These are phyloP conservation scores for Pristionchus fissidentatus DNA, from an alignment of 2,888 invertebrate genomes.

Conservation along the genomic window DNA sequence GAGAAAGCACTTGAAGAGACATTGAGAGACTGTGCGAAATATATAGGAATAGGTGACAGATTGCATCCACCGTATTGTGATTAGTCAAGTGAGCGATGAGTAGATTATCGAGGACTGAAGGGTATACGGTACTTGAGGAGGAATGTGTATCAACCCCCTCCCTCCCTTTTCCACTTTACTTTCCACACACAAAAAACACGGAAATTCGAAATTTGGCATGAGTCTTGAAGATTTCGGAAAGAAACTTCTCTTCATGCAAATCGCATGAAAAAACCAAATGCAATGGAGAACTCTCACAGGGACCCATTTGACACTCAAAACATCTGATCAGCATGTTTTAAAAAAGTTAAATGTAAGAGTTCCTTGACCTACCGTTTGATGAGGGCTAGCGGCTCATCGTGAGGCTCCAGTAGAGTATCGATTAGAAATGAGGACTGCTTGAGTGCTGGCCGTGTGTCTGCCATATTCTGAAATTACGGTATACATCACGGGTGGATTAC, in stretches of 20 bases:
- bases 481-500: background rate
- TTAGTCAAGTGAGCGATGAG: background rate
- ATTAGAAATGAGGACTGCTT: slow-evolving; percentile 36
- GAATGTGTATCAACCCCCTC: too few species aligned
- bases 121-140: too few species aligned
- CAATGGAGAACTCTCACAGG: background rate
- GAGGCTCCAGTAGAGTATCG: slow-evolving; percentile 19
- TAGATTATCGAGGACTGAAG: too few species aligned
- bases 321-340: background rate
- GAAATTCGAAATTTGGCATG: too few species aligned
- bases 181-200: too few species aligned
- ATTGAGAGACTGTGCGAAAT: background rate
- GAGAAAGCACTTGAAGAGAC: background rate
- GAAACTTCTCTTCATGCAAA: too few species aligned
- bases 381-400: slow-evolving; percentile 17
- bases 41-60: background rate
- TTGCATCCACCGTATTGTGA: background rate
- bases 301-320: background rate
- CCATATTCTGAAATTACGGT: background rate
- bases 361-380: background rate
- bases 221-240: too few species aligned
- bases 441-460: background rate
- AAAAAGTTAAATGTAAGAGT: background rate
- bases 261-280: background rate
- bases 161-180: too few species aligned